Base-by-base conservation (phyloP, 2,797 vertebrate species). In the Loris lydekkerianus region DNA sequence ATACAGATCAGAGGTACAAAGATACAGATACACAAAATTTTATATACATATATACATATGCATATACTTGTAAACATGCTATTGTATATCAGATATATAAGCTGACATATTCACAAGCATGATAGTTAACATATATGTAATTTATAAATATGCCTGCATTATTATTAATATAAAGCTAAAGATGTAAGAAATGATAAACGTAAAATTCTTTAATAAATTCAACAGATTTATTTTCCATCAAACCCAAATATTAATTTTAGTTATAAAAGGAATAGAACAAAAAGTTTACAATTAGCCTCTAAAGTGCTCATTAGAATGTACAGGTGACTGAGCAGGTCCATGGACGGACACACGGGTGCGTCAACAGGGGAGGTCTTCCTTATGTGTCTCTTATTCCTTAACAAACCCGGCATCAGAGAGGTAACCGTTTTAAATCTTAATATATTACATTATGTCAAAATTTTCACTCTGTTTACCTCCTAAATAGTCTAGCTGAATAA, bases 181-280 rank as follows among this genome's bases (percentile, higher is more conserved):
- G 31, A 87, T 61, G 43, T 27, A 83, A 94, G 60, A 14, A 91
- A 89, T 53, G 15, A 95, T 89, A 56, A 77, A 96, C 67, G 72
- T 89, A 93, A 92, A 95, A 86, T 72, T 69, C 37, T 83, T n/a
- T 81, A 90, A 67, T 85, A 37, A 92, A n/a, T 94, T 73, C 86
- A 92, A 93, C 73, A 94, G 43, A 84, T 7, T 76, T 69, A 86
- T 91, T 91, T 63, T 20, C 6, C 6, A 58, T 81, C 9, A 76
- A 20, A 92, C 43, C 46, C 34, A 97, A 92, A 76, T 21, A 86
- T 67, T 34, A 93, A 85, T 92, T 53, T 78, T 69, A 77, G 37
- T 37, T 93, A 90, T 78, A 89, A 94, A 96, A 94, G 40, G 7
- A 94, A 90, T 9, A 13, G 46, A 93, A 86, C 17, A 84, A 23